Base-by-base conservation (phyloP, 1,140 invertebrate genomes). In the Nomia melanderi region DNA sequence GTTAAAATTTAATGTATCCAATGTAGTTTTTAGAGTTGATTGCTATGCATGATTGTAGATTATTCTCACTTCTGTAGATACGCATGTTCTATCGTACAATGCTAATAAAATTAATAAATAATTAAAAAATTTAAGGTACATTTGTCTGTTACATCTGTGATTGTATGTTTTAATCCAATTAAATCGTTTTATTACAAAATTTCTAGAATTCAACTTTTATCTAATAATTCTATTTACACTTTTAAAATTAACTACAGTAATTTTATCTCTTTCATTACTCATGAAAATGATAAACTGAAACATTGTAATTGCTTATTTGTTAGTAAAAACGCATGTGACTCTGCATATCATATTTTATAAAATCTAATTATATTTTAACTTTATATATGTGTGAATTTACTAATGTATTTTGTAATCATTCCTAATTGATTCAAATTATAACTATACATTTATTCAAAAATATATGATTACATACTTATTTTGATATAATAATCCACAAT, bases 401-500 rank as follows among this genome's bases (percentile, higher is more conserved):
- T 25, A 8, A 53, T 8, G 25, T n/a, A 53, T 53, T 53, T 53
- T 23, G n/a, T 8, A 53, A 25, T 23, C 23, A 9, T 53, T 1
- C 36, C 36, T 39, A 73, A 73, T 27, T 54, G 1, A 39, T 36
- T 63, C 14, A 63, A 12, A 23, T 29, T 65, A 65, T 5, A 44
- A 31, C 20, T 29, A 20, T n/a, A 23, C 53, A 39, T 20, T 27
- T 25, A n/a, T 56, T 17, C 9, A 31, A 27, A 41, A 12, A 8
- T 23, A 27, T 44, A 25, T 6, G 20, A 25, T 3, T 56, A 9
- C 20, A 54, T 39, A n/a, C 27, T 59, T 27, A 6, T 79, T 87
- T 86, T 92, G 87, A 85, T 92, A 87, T 83, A 91, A 85, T 91
- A 90, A 89, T 89, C 91, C 84, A 91, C 90, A 66, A 88, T 92